Evolutionary conservation across 1,140 invertebrate genomes (phyloP).

Genomic region (Penaeus chinensis): DNA sequence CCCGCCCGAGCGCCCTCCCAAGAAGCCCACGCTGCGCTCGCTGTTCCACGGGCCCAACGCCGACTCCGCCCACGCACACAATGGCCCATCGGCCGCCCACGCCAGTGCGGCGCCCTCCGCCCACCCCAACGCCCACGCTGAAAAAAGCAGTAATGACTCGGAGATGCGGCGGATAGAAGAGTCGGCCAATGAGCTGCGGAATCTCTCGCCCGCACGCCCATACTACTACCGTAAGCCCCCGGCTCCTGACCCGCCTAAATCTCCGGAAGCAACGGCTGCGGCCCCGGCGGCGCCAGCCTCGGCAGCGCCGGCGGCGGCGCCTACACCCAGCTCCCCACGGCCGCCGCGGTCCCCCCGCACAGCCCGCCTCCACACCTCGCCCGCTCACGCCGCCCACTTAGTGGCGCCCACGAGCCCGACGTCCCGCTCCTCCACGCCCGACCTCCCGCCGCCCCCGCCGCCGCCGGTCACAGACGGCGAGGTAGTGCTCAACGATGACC

Average conservation of each 20-base stretch:
- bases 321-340: constrained; percentile 16
- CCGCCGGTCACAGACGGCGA: constrained; percentile 52
- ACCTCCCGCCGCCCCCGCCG: constrained; percentile 62
- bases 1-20: constrained; percentile 77
- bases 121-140: constrained; percentile 56
- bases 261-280: constrained; percentile 35
- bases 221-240: constrained; percentile 63
- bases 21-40: constrained; percentile 78
- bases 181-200: constrained; percentile 59
- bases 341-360: constrained; percentile 15
- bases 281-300: constrained; percentile 1
- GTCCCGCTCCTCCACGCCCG: constrained; percentile 62
- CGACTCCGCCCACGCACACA: background rate
- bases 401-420: constrained; percentile 42
- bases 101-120: background rate
- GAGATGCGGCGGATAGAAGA: constrained; percentile 68
- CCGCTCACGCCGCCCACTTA: constrained; percentile 48
- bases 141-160: constrained; percentile 68
- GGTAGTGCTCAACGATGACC: constrained; percentile 64
- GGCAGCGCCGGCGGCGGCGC: background rate
- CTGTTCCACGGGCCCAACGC: constrained; percentile 57
- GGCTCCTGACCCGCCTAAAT: constrained; percentile 61
- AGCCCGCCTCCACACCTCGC: constrained; percentile 19
- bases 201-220: constrained; percentile 53
- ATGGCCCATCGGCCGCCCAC: constrained; percentile 37